A percentile compares a stretch with the other conserved stretches of the same genome.
Evolutionary conservation across 2,113 vertebrate genomes (phyloP).

Genomic region (Thalassarche chlororhynchos): DNA sequence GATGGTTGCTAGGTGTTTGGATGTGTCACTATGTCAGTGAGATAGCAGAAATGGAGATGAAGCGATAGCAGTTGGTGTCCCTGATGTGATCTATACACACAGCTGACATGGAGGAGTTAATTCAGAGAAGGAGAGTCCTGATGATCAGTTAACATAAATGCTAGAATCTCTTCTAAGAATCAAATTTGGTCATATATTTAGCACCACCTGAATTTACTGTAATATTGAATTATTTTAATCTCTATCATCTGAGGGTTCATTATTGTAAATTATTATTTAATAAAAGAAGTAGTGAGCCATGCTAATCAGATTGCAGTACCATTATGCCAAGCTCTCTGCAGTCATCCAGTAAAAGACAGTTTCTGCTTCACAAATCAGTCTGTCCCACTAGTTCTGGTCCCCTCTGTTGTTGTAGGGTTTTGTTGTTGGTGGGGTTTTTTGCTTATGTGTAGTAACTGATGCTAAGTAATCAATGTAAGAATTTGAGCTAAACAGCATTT

Average conservation of each 20-base stretch:
- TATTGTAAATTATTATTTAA: conserved; percentile 26
- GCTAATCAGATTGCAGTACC: not conserved
- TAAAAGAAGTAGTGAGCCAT: not conserved
- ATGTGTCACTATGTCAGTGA: accelerated
- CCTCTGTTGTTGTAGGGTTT: not conserved
- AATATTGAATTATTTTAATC: conserved; percentile 31
- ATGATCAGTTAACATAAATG: not conserved
- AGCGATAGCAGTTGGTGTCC: not conserved
- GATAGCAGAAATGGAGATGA: not conserved
- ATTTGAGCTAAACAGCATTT: not conserved
- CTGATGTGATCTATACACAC: not conserved
- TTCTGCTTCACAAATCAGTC: not conserved
- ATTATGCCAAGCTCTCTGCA: not conserved
- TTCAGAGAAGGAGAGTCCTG: not conserved
- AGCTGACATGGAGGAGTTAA: not conserved
- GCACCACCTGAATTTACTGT: not conserved
- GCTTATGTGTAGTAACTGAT: not conserved
- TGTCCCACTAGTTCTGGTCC: not conserved
- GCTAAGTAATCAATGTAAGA: not conserved
- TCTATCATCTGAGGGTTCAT: not conserved
- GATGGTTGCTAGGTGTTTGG: not conserved
- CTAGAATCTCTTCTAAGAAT: not conserved
- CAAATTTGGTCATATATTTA: not conserved
- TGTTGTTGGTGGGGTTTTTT: not conserved
- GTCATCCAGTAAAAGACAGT: not conserved